Conservation (phyloP, 2,888 invertebrate genomes). For the Chydorus sphaericus region DNA sequence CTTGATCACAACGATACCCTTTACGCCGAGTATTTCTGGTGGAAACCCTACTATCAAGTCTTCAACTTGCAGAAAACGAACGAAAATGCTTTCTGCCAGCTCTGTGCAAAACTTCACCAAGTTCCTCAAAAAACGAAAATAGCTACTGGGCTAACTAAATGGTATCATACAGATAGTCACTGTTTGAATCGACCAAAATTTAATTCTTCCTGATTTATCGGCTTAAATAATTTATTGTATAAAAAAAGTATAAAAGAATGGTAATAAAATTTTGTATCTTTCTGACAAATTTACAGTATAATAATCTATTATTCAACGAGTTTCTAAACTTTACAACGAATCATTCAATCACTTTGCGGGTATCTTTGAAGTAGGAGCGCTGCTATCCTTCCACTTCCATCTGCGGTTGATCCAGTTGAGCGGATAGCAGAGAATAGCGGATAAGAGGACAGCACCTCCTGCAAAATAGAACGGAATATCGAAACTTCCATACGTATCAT, state of each 20-base stretch:
- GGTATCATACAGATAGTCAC: constrained; percentile 5
- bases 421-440: background rate
- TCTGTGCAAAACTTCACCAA: constrained; percentile 9
- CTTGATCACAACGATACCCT: constrained; percentile 74
- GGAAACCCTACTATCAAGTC: constrained; percentile 41
- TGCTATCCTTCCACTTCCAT: too few species aligned
- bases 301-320: too few species aligned
- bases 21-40: constrained; percentile 87
- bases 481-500: background rate
- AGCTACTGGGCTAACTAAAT: background rate
- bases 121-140: background rate
- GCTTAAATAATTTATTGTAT: background rate
- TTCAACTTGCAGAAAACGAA: background rate
- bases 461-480: background rate
- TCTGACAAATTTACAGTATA: too few species aligned
- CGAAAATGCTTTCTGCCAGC: constrained; percentile 5
- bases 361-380: background rate
- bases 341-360: too few species aligned
- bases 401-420: background rate
- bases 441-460: background rate
- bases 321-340: too few species aligned
- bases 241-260: background rate
- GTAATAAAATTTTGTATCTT: too few species aligned
- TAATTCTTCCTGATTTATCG: background rate
- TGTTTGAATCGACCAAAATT: background rate